phyloP scores from a whole-genome alignment of 1,140 invertebrate genomes.

The Drosophila funebris region DNA sequence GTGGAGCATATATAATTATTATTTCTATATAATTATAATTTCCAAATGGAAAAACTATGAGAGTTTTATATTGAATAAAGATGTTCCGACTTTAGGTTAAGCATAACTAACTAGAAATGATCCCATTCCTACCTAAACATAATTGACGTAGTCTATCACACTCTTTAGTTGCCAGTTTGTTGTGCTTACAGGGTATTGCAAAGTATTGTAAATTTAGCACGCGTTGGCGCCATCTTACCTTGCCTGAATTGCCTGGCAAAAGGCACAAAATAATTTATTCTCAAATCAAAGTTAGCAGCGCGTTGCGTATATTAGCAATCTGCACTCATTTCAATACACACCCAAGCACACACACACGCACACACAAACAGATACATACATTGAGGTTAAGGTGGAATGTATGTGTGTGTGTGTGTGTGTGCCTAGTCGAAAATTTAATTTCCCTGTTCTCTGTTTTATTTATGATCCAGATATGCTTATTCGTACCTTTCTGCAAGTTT shows the following conservation, averaged over 20 bases:
- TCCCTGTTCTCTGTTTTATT: constrained; percentile 76
- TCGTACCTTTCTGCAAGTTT: constrained; percentile 81
- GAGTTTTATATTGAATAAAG: too few species aligned
- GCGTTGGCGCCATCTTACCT: constrained; percentile 29
- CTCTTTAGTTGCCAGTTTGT: too few species aligned
- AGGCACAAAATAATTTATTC: constrained; percentile 78
- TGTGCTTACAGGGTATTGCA: neutral
- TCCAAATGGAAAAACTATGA: too few species aligned
- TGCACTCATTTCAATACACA: constrained; percentile 58
- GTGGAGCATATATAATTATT: too few species aligned
- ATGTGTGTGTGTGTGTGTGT: constrained; percentile 35
- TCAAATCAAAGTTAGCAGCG: constrained; percentile 79
- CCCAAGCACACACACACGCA: constrained; percentile 12
- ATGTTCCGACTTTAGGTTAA: too few species aligned
- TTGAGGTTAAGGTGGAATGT: constrained; percentile 4
- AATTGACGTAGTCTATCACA: neutral
- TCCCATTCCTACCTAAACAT: too few species aligned
- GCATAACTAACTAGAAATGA: too few species aligned
- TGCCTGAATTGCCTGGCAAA: constrained; percentile 45
- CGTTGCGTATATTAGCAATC: constrained; percentile 78
- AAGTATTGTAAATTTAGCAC: constrained; percentile 42
- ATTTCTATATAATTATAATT: too few species aligned
- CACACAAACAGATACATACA: neutral
- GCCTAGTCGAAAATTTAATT: constrained; percentile 82
- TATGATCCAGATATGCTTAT: constrained; percentile 81